Evolutionary conservation across 2,797 vertebrate genomes (phyloP).

Genomic region (Sebastiscus tertius): DNA sequence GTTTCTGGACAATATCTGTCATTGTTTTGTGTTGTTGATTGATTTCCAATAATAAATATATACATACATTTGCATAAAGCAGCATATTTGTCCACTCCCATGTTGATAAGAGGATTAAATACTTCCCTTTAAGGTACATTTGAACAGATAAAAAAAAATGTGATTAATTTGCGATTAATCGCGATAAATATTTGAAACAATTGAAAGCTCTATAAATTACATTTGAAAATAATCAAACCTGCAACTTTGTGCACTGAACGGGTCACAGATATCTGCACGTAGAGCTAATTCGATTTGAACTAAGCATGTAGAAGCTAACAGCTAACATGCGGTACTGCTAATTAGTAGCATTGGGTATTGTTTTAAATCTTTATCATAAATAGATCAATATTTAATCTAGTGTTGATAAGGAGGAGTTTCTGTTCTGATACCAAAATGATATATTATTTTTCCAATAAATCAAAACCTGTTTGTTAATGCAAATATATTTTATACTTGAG

Average conservation of each 20-base stretch:
- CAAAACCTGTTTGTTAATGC: too few species aligned
- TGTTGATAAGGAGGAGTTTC: neutral
- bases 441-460: neutral
- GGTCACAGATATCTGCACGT: neutral
- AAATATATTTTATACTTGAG: neutral
- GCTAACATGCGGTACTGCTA: neutral
- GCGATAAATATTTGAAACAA: too few species aligned
- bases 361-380: neutral
- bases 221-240: neutral
- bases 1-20: too few species aligned
- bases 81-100: too few species aligned
- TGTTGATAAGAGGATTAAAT: too few species aligned
- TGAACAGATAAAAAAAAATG: too few species aligned
- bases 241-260: neutral
- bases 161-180: too few species aligned
- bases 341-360: neutral
- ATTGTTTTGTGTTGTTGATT: too few species aligned
- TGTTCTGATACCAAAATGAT: neutral
- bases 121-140: too few species aligned
- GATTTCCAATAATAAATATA: too few species aligned
- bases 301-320: neutral
- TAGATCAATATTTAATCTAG: neutral
- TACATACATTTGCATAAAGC: too few species aligned
- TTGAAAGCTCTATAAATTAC: neutral
- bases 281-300: neutral